Percentiles rank a stretch among this genome's conserved stretches.
phyloP scores from a whole-genome alignment of 2,113 vertebrate genomes.

The Aphyosemion australe region DNA sequence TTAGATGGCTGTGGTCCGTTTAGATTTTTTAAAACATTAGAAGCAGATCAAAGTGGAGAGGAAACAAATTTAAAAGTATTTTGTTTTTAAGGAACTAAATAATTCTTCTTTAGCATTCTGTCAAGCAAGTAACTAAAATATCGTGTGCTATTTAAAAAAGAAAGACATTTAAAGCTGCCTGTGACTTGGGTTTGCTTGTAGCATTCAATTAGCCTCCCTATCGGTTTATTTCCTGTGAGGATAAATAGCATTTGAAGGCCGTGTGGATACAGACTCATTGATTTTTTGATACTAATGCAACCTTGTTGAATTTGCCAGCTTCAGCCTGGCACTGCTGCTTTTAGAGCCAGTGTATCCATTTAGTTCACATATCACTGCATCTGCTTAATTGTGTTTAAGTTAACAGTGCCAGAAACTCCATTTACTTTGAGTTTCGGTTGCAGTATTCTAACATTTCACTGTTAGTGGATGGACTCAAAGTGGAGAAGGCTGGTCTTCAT shows the following conservation, averaged over 20 bases:
- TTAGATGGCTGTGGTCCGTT: too few species aligned
- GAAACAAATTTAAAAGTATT: slow-evolving; percentile 10
- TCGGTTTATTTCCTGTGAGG: slow-evolving; percentile 46
- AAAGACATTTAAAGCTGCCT: slow-evolving; percentile 20
- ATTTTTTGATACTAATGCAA: slow-evolving; percentile 51
- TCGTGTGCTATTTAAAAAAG: slow-evolving; percentile 18
- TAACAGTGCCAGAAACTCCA: slow-evolving; percentile 35
- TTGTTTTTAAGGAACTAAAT: slow-evolving; percentile 24
- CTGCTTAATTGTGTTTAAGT: slow-evolving; percentile 48
- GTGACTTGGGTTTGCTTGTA: slow-evolving; percentile 5
- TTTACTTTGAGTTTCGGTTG: slow-evolving; percentile 20
- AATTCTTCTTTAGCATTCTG: background rate
- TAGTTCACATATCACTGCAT: slow-evolving; percentile 48
- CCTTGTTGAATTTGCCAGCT: slow-evolving; percentile 32
- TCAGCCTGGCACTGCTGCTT: slow-evolving; percentile 25
- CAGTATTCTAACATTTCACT: slow-evolving; percentile 27
- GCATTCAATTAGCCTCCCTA: slow-evolving; percentile 27
- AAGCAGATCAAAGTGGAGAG: slow-evolving; percentile 32
- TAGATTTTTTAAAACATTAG: too few species aligned
- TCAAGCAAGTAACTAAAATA: background rate
- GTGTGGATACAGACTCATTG: slow-evolving; percentile 37
- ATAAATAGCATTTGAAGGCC: slow-evolving; percentile 44
- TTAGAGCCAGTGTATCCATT: slow-evolving; percentile 58
- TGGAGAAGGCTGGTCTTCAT: slow-evolving; percentile 57
- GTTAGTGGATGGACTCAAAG: slow-evolving; percentile 20